phyloP scores from a whole-genome alignment of 2,888 invertebrate species.

The Pycnomerus fuliginosus region DNA sequence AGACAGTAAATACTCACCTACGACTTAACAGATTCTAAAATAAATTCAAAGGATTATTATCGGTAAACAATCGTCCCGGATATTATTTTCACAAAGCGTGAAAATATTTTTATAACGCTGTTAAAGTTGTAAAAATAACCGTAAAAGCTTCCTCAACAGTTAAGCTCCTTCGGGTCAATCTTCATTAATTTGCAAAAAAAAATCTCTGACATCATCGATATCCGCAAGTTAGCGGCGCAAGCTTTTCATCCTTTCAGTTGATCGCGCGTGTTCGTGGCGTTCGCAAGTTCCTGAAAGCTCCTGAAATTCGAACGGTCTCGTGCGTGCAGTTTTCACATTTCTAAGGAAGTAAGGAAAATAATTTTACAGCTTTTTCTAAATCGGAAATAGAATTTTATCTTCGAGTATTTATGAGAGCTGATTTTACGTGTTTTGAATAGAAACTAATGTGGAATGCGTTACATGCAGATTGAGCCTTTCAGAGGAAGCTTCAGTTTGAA shows the following conservation, averaged over 20 bases:
- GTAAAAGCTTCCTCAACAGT: conserved; percentile 1
- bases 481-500: background rate
- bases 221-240: conserved; percentile 9
- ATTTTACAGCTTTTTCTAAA: background rate
- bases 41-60: background rate
- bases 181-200: too few relatives aligned
- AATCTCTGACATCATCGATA: conserved; percentile 5
- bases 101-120: background rate
- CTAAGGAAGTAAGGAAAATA: background rate
- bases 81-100: background rate
- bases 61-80: background rate
- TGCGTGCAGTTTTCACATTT: conserved; percentile 3
- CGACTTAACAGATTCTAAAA: background rate
- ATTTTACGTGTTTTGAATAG: background rate
- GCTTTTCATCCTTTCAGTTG: conserved; percentile 16
- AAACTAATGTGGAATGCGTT: background rate
- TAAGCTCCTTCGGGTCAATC: too few relatives aligned
- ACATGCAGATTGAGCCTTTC: background rate
- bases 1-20: too few relatives aligned
- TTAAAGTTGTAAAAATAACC: background rate
- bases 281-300: conserved; percentile 7
- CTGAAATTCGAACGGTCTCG: conserved; percentile 2
- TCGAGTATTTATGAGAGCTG: background rate
- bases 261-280: conserved; percentile 11
- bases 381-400: too few relatives aligned